Percentiles rank a stretch among this genome's conserved stretches.
These are phyloP conservation scores for Tribolium madens DNA, from an alignment of 1,140 invertebrate genomes.

Conservation along the genomic window DNA sequence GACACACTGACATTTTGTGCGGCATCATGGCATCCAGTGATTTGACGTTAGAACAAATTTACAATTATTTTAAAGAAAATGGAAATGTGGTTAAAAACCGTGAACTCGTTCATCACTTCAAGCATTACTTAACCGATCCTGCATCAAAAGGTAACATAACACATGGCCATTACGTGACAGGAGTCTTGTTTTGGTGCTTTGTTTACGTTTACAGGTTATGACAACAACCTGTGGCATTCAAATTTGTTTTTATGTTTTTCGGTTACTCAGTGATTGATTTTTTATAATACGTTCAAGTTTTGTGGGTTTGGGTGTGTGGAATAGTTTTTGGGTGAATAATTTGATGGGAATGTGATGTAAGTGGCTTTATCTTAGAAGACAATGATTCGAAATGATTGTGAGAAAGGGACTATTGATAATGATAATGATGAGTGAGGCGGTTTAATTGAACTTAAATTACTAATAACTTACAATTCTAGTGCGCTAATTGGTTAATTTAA, in stretches of 20 bases:
- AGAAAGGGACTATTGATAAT: background rate
- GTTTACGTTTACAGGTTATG: slow-evolving; percentile 57
- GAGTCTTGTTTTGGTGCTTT: slow-evolving; percentile 49
- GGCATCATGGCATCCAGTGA: slow-evolving; percentile 77
- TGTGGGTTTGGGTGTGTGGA: background rate
- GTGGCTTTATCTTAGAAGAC: background rate
- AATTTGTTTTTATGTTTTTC: slow-evolving; percentile 12
- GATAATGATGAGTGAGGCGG: background rate
- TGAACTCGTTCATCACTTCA: slow-evolving; percentile 90
- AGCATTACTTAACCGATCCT: slow-evolving; percentile 84
- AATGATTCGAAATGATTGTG: too few species aligned
- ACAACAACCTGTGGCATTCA: slow-evolving; percentile 46
- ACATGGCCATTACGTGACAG: background rate
- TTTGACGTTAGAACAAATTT: slow-evolving; percentile 85
- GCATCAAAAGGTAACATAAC: slow-evolving; percentile 77
- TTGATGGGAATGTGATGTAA: background rate
- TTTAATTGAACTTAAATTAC: too few species aligned
- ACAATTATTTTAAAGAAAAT: slow-evolving; percentile 83
- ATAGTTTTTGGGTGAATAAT: background rate
- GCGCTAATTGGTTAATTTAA: too few species aligned
- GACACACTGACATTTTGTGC: background rate
- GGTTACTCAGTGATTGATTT: background rate
- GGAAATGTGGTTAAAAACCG: slow-evolving; percentile 89
- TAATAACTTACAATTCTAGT: too few species aligned
- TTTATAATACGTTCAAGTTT: background rate